These are phyloP conservation scores for Scaptomyza hsui DNA, from an alignment of 1,140 invertebrate species.

Conservation along the genomic window DNA sequence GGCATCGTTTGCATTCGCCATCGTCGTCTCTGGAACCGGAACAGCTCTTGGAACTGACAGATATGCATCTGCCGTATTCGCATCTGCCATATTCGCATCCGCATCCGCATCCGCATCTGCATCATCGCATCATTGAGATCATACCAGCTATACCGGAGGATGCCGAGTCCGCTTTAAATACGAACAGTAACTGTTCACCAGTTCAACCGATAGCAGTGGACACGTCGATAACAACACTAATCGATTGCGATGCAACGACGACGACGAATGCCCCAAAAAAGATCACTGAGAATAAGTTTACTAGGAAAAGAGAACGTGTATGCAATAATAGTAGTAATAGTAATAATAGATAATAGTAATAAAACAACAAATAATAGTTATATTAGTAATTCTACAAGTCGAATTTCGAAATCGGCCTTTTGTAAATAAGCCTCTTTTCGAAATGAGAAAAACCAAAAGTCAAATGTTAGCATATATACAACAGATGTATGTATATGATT, in stretches of 20 bases:
- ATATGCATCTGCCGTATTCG: conserved; percentile 2
- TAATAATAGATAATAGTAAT: conserved; percentile 61
- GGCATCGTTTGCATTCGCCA: conserved; percentile 55
- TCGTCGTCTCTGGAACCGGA: conserved; percentile 26
- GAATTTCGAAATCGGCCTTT: conserved; percentile 80
- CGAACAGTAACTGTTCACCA: conserved; percentile 49
- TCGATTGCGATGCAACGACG: conserved; percentile 36
- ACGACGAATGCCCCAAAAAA: conserved; percentile 55
- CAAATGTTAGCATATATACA: conserved; percentile 72
- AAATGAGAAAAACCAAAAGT: conserved; percentile 68
- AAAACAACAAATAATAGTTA: conserved; percentile 67
- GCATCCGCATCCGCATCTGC: conserved; percentile 18
- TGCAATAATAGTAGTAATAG: conserved; percentile 83
- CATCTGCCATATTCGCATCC: conserved; percentile 20
- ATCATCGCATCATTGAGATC: conserved; percentile 21
- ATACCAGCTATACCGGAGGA: conserved; percentile 67
- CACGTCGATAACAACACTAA: conserved; percentile 23
- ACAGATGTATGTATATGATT: conserved; percentile 22
- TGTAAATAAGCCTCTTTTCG: conserved; percentile 81
- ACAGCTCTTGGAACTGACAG: conserved; percentile 16
- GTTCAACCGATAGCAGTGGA: conserved; percentile 20
- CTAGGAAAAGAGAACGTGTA: conserved; percentile 82
- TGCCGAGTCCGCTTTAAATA: conserved; percentile 47
- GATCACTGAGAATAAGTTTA: conserved; percentile 79
- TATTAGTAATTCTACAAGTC: conserved; percentile 81